Base-by-base conservation (phyloP, 2,797 vertebrate genomes). In the Sebastiscus albofasciatus region DNA sequence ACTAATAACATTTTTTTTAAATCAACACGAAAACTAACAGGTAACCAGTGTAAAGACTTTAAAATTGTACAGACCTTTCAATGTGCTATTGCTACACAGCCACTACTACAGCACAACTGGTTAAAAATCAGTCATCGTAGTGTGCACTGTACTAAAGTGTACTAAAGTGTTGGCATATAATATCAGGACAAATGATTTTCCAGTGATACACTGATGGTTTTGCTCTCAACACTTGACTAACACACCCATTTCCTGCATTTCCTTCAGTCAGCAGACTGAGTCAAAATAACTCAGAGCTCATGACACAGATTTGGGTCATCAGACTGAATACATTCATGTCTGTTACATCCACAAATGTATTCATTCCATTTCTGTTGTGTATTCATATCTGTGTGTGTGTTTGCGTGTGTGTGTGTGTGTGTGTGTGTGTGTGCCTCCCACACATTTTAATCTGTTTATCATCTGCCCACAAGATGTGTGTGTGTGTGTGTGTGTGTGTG, bases 381-480 rank as follows among this genome's bases (percentile, higher is more conserved):
- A 20, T 76, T 27, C 69, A 68, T 75, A 16, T 55, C 36, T 71
- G 9, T 39, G 12, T 71, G 31, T 52, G 24, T 52, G 24, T 14
- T 24, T 24, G 8, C 65, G 34, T 36, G 34, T 34, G 3, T 34
- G 9, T 33, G 31, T 67, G 29, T 52, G 22, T 52, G 22, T 14
- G 34, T 24, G 8, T 67, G 29, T 52, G 22, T 52, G 22, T 14
- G 34, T 24, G 8, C 67, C 83, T 79, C 88, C 79, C 82, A 89
- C 88, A 64, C 71, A 39, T 72, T 88, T 79, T 16, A 68, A 65
- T 90, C 83, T 75, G 87, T 79, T 76, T 74, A 69, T 86, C 77
- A 16, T 88, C 80, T 79, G 49, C 77, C 83, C 9, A 77, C 70
- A 24, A 65, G 36, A 69, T 58, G 26, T 56, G 49, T 74, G 74